Conservation (phyloP, 2,113 vertebrate species). For the Amblyornis subalaris region DNA sequence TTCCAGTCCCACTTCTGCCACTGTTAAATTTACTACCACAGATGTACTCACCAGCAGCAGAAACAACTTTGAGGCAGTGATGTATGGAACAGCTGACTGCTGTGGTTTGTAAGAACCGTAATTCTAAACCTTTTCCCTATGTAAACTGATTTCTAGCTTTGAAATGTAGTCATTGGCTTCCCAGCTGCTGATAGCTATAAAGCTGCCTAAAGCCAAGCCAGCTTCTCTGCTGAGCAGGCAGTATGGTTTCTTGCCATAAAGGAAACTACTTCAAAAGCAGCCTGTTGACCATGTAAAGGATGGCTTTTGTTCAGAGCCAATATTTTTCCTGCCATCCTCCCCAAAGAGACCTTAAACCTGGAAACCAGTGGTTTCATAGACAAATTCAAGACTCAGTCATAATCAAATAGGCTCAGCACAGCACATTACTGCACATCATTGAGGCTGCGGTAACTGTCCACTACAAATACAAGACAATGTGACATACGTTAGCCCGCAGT, state of each 20-base stretch:
- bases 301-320: background rate
- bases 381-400: background rate
- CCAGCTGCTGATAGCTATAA: slow-evolving; percentile 15
- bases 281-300: background rate
- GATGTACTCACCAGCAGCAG: background rate
- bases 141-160: slow-evolving; percentile 9
- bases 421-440: background rate
- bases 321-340: background rate
- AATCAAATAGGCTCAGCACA: background rate
- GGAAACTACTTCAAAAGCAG: background rate
- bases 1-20: background rate
- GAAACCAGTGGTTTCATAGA: slow-evolving; percentile 1
- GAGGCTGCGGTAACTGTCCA: background rate
- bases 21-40: background rate
- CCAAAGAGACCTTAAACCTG: slow-evolving; percentile 16
- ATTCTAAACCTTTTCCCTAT: background rate
- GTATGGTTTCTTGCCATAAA: slow-evolving; percentile 27
- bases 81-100: background rate
- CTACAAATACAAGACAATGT: slow-evolving; percentile 11
- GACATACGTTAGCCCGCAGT: slow-evolving; percentile 39
- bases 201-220: slow-evolving; percentile 17
- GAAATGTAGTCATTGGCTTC: background rate
- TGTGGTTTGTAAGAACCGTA: background rate
- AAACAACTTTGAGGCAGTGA: background rate
- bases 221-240: slow-evolving; percentile 21